Percentiles rank a stretch among this genome's conserved stretches.
Evolutionary conservation across 2,888 invertebrate species (phyloP).

Genomic region (Amblyteles armatorius): DNA sequence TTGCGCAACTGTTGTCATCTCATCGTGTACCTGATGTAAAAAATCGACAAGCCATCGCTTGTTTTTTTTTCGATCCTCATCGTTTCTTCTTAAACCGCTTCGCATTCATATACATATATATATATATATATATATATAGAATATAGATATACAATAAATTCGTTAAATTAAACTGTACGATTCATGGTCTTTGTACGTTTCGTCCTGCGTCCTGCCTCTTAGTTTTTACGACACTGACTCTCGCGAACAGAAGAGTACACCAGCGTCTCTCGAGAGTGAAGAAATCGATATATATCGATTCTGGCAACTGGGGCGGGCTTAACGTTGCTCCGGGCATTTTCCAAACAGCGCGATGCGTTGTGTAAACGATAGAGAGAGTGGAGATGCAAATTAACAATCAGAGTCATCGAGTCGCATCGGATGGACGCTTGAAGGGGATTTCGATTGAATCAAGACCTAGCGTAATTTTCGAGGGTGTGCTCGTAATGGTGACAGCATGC

Average conservation of each 20-base stretch:
- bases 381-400: not conserved
- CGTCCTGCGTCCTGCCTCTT: not conserved
- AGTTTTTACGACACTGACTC: not conserved
- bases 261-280: not conserved
- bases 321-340: not conserved
- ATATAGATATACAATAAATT: conserved; percentile 7
- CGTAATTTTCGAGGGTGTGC: not conserved
- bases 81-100: not conserved
- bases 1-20: conserved; percentile 27
- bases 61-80: conserved; percentile 2
- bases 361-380: not conserved
- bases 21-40: conserved; percentile 2
- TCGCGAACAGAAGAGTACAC: not conserved
- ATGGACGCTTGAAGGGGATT: not conserved
- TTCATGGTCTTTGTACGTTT: not conserved
- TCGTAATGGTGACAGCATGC: conserved; percentile 59
- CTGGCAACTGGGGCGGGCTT: not conserved
- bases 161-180: conserved; percentile 3
- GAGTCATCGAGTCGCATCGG: not conserved
- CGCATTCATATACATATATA: conserved; percentile 9
- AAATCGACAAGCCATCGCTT: not conserved
- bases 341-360: not conserved
- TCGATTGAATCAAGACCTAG: not conserved
- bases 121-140: not conserved
- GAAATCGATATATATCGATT: not conserved